Evolutionary conservation across 2,888 invertebrate genomes (phyloP).

Genomic region (Pyralis farinalis): DNA sequence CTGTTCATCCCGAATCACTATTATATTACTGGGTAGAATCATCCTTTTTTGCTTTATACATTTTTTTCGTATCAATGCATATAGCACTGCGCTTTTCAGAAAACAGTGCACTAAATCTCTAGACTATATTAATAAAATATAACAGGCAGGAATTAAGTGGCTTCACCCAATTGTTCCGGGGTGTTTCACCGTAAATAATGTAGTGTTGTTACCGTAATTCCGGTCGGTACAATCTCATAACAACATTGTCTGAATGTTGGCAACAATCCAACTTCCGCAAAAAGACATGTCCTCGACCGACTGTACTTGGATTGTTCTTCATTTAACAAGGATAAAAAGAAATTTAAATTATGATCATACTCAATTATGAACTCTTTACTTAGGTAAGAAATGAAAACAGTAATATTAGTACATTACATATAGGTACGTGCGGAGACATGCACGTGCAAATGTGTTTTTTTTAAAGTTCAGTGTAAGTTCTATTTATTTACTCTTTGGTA

Average conservation of each 20-base stretch:
- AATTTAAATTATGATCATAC: too few relatives aligned
- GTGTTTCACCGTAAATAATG: conserved; percentile 28
- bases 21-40: too few relatives aligned
- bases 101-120: background rate
- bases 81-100: background rate
- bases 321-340: background rate
- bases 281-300: conserved; percentile 24
- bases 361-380: too few relatives aligned
- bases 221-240: conserved; percentile 46
- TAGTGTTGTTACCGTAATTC: conserved; percentile 32
- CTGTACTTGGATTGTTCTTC: conserved; percentile 16
- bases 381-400: too few relatives aligned
- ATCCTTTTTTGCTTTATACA: too few relatives aligned
- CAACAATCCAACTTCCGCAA: conserved; percentile 42
- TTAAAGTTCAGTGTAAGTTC: too few relatives aligned
- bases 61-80: too few relatives aligned
- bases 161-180: conserved; percentile 16
- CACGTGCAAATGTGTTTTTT: too few relatives aligned
- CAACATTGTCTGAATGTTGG: conserved; percentile 48
- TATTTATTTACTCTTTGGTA: too few relatives aligned
- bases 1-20: too few relatives aligned
- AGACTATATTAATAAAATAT: background rate
- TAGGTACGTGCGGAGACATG: too few relatives aligned
- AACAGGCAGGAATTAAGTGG: conserved; percentile 17
- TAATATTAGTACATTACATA: too few relatives aligned